phyloP scores from a whole-genome alignment of 2,113 vertebrate genomes.

The Tenrec ecaudatus region DNA sequence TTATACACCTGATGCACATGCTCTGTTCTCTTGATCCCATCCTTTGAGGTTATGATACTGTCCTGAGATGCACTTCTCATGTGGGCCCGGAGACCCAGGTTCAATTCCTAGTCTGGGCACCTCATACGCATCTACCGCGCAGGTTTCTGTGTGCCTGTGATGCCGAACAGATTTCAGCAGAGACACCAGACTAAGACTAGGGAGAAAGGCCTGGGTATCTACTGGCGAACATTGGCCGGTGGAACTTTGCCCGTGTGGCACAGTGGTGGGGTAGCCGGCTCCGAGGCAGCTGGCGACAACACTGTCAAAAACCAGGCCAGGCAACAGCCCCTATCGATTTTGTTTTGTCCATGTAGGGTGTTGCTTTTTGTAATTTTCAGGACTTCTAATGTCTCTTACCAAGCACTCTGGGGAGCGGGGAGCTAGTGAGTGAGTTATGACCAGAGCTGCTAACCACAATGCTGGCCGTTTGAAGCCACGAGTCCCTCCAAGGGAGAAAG shows the following conservation, averaged over 20 bases:
- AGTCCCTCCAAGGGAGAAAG: too few relatives aligned
- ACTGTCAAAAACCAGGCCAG: not conserved
- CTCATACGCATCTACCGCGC: not conserved
- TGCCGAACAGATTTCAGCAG: not conserved
- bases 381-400: not conserved
- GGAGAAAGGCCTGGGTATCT: not conserved
- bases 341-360: not conserved
- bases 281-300: not conserved
- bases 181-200: not conserved
- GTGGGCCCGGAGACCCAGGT: not conserved
- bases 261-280: not conserved
- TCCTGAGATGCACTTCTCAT: not conserved
- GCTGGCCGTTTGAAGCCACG: too few relatives aligned
- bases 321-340: not conserved
- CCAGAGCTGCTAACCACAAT: too few relatives aligned
- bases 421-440: too few relatives aligned
- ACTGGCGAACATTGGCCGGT: not conserved
- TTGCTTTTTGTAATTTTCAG: slow-evolving; percentile 25
- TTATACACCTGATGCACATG: not conserved
- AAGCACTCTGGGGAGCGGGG: too few relatives aligned
- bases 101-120: not conserved
- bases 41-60: not conserved
- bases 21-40: not conserved
- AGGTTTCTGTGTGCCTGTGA: not conserved
- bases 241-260: not conserved